Base-by-base conservation (phyloP, 2,888 invertebrate genomes). In the Ypsolopha sequella region DNA sequence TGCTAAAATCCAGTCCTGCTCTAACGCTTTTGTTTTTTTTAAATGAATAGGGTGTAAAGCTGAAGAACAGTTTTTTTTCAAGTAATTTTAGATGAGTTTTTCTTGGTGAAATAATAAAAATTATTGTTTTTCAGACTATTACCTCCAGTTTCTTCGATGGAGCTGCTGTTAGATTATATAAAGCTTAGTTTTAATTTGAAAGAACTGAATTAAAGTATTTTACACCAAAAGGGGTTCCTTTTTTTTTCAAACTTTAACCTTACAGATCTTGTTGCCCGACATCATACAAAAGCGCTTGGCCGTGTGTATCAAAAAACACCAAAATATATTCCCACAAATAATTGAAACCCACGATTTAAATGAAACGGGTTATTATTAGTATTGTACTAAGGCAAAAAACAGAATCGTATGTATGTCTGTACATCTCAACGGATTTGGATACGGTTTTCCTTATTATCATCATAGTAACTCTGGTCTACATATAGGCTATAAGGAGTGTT, bases 211-310 rank as follows among this genome's bases (percentile, higher is more conserved):
- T 41, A 49, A 49, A 43, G 4, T 24, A 24, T 3, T 4, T 24
- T 24, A 24, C 2, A 24, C 24, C 2, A 24, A 24, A 24, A 24
- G 4, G 24, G 2, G 24, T 2, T 36, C 52, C 36, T 41, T 53
- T 54, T 56, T 47, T 50, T 70, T 68, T n/a, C 70, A 73, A 73
- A 65, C 63, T 41, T 43, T 24, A 43, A 13, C 7, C 0, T 14
- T 24, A 43, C 1, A 24, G 11, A 14, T 13, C 6, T 14, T 14
- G 24, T 9, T 14, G 9, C 7, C 14, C 43, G 14, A 43, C 14
- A 6, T 9, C 8, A 14, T 43, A 6, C 43, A 2, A 24, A 14
- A 14, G 24, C 4, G 24, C 24, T 24, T 4, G 2, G 24, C 24
- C n/a, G 24, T 24, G 4, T 24, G 24, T 24, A 24, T 4, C 24